A percentile compares a stretch with the other conserved stretches of the same genome.
phyloP scores from a whole-genome alignment of 2,888 invertebrate genomes.

The Drosophila rubida region DNA sequence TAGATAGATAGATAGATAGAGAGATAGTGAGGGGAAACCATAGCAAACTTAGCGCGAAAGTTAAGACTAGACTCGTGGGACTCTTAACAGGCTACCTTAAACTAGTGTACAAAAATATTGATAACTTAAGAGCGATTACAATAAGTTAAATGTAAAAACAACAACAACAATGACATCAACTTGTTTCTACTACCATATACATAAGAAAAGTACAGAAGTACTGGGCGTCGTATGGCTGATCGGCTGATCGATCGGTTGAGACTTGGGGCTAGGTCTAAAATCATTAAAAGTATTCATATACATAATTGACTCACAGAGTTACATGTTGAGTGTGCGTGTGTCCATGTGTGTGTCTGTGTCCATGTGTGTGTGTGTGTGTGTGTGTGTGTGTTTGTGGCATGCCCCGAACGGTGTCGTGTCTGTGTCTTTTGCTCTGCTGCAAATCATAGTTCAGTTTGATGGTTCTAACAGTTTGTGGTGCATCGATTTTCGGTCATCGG shows the following conservation, averaged over 20 bases:
- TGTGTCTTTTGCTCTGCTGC: constrained; percentile 18
- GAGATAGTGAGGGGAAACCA: constrained; percentile 4
- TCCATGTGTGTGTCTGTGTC: constrained; percentile 11
- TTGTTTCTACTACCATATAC: constrained; percentile 43
- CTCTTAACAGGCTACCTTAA: constrained; percentile 65
- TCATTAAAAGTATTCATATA: constrained; percentile 64
- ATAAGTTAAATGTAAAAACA: constrained; percentile 53
- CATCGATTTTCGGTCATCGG: constrained; percentile 21
- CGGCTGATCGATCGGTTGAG: background rate
- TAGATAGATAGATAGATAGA: background rate
- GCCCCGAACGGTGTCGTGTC: background rate
- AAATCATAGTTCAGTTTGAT: constrained; percentile 25
- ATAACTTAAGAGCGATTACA: constrained; percentile 69
- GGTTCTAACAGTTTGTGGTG: constrained; percentile 22
- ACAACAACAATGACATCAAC: constrained; percentile 66
- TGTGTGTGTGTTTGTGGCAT: background rate
- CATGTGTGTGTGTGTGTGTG: background rate
- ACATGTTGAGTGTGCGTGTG: constrained; percentile 25
- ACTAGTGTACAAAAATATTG: constrained; percentile 77
- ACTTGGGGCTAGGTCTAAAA: constrained; percentile 32
- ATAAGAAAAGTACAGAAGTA: constrained; percentile 7
- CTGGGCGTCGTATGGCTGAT: constrained; percentile 2
- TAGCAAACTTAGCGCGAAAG: background rate
- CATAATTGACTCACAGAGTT: constrained; percentile 77
- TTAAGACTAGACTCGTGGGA: constrained; percentile 41